Evolutionary conservation across 2,797 vertebrate species (phyloP), one percentile per base, ranked within the genome.

Genomic region (Zalophus californianus): DNA sequence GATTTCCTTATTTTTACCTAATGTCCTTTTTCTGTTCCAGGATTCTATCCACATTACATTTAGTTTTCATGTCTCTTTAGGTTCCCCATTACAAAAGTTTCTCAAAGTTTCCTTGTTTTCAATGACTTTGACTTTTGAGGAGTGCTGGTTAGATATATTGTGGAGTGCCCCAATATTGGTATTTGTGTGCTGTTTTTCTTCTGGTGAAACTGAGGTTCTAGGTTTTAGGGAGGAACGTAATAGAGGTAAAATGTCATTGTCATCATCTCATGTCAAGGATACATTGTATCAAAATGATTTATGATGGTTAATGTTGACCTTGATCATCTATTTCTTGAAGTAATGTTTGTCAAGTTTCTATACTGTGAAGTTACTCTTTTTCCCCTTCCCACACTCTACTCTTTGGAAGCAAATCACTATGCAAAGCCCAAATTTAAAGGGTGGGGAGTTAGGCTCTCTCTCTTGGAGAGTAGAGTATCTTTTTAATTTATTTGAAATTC

Each of bases 81-180:
- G 2, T 3, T 38, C 7, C 12, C 66, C 48, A 50, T 64, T 35
- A 10, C 79, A 64, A 86, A 18, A 18, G 21, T 44, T 66, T 92
- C 32, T 78, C 64, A 83, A 48, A 75, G 27, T 66, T 91, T 91
- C 38, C 35, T 77, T 95, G 62, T 58, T 89, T 93, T 89, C 87
- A 6, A 83, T 86, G 85, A 77, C 38, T 83, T 70, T 58, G 73
- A 91, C 10, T 83, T 91, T 91, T 86, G 50, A 86, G 50, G 29
- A 89, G 18, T 48, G 29, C 14, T 72, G 35, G 7, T 86, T 68
- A 58, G 5, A 18, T 48, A 90, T 72, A 73, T 77, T 77, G 14
- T 79, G 90, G 41, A 12, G 8, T 62, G 1, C 4, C 27, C 10
- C 5, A 62, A 73, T 25, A 29, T 60, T 58, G 25, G 15, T 70